Base-by-base conservation (phyloP, 37 sponge, comb jelly and placozoan species). In the Aplysina aerophoba region DNA sequence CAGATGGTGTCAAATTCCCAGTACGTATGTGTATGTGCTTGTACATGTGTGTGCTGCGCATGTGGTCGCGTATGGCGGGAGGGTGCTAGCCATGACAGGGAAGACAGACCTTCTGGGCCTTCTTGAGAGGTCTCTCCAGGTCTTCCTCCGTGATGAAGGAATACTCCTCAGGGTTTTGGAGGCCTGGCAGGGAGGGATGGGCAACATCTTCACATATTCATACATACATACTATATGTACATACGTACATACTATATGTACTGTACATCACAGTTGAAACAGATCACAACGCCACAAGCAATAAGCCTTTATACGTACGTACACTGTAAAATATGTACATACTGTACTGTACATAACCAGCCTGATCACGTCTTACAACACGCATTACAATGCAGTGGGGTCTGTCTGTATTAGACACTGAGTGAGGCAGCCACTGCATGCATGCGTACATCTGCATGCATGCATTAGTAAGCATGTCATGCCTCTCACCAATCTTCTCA, bases 11-110 rank as follows among this genome's bases (percentile, higher is more conserved):
- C 19, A 44, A 44, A 14, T 25, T 25, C 20, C 34, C 81, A 80
- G 11, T 54, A 25, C 31, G 54, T 80, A 80, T 54, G 54, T 80
- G 36, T 55, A 80, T 80, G 61, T 80, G 54, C 33, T 17, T 81
- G 31, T 13, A 31, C 13, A 3, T 53, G 31, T 79, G 59, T 40
- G 44, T 44, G 73, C 37, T 44, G 40, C 19, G 40, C 40, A 50
- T 17, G 41, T 38, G 22, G 4, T n/a, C 4, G 36, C 80, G 80
- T 79, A 14, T 24, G 1, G 5, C 17, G 38, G 53, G 40, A 19
- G 25, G 33, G 37, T 12, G 13, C 75, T 4, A 12, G 50, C 50
- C 50, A 44, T 44, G 3, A 12, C 75, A 20, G 28, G 27, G 4
- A 25, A 73, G 24, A 78, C 55, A 39, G 3, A 78, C 71, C 71